Base-by-base conservation (phyloP, 2,797 vertebrate species). In the Cuniculus paca region DNA sequence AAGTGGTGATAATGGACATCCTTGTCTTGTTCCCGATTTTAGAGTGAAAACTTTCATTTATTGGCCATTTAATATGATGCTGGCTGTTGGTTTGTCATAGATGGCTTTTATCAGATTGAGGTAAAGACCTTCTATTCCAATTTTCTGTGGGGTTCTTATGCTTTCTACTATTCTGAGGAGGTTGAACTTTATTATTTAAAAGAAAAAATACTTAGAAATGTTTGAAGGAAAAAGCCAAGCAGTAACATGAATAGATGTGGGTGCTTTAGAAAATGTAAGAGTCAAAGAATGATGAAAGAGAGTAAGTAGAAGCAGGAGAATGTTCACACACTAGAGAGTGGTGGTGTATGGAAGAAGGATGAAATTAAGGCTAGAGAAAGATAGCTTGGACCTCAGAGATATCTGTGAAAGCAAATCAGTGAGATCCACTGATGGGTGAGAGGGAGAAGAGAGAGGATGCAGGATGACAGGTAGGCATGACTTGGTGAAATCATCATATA, bases 391-490 rank as follows among this genome's bases (percentile, higher is more conserved):
- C 60, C 63, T 50, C 77, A 63, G 68, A 83, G 54, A 20, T 52
- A 61, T 56, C 75, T 22, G 58, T 50, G 61, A 83, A 83, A 50
- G 79, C 88, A 13, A 48, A n/a, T 19, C 39, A 22, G 14, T 36
- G 12, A 48, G 36, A 36, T 75, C 63, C 42, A 63, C 70, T 74
- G 48, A 14, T 77, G 36, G 16, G 0, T 4, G 50, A 50, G 17
- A n/a, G 28, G 63, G 48, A 68, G 63, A 88, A 56, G n/a, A 84
- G 90, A 72, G 75, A 72, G 68, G 78, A 42, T 58, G 70, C 58
- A 91, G 80, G 70, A 83, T 91, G 92, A 79, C 63, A 82, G 79
- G 48, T 91, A 89, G 68, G 52, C 6, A 68, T 96, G 86, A 63
- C 63, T 89, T 87, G 75, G 39, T 80, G 80, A 82, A 48, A 50